Evolutionary conservation across 2,797 vertebrate species (phyloP).

Genomic region (Lacerta bilineata): DNA sequence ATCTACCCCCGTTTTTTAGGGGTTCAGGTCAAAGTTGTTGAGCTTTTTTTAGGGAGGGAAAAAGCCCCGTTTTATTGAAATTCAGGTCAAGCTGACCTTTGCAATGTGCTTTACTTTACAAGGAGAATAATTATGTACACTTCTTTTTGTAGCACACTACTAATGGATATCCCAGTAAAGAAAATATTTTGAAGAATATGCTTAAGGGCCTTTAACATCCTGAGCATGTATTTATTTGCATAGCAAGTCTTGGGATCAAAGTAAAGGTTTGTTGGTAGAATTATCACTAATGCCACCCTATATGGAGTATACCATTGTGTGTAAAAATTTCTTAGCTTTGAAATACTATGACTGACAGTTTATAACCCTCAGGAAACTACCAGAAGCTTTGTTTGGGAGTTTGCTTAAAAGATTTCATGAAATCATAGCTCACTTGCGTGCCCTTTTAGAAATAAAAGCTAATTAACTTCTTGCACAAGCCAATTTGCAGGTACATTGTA

Average conservation of each 20-base stretch:
- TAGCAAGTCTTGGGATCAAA: not conserved
- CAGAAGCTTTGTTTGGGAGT: conserved; percentile 37
- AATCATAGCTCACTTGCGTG: conserved; percentile 31
- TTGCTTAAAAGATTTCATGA: conserved; percentile 39
- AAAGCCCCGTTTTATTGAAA: too few relatives aligned
- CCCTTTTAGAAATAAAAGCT: conserved; percentile 67
- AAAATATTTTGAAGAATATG: not conserved
- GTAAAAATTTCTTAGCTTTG: not conserved
- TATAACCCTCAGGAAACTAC: conserved; percentile 12
- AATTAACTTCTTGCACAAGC: conserved; percentile 68
- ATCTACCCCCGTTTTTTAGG: too few relatives aligned
- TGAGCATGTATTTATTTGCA: not conserved
- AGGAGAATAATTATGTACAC: too few relatives aligned
- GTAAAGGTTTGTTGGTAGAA: not conserved
- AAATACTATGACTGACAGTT: conserved; percentile 20
- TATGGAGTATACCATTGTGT: not conserved
- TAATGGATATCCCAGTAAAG: not conserved
- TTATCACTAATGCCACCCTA: not conserved
- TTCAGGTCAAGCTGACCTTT: not conserved
- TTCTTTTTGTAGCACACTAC: not conserved
- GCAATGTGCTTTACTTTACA: not conserved
- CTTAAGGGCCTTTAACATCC: not conserved
- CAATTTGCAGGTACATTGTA: conserved; percentile 68
- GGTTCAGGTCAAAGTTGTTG: too few relatives aligned
- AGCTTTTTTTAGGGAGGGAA: too few relatives aligned